Evolutionary conservation across 2,113 vertebrate genomes (phyloP), one percentile per base, ranked within the genome.

Genomic region (Ciconia maguari): DNA sequence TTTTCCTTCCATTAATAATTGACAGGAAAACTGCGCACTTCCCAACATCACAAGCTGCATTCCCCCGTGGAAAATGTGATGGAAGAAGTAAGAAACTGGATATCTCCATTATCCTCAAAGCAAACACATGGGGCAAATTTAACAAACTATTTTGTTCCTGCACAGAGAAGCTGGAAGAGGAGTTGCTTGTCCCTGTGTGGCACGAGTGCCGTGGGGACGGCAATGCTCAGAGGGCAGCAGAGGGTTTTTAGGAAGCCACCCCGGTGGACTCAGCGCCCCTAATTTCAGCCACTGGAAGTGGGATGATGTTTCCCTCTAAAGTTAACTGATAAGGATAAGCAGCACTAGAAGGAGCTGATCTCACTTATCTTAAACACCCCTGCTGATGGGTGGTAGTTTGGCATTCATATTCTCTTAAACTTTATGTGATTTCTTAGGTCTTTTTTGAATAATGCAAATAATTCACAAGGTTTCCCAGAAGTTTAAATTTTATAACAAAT

Each of bases 171-270:
- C 14, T 27, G 62, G 30, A 57, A n/a, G 42, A 76, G 52, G 25
- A 57, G 14, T 14, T 34, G 41, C 1, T 0, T 11, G 6, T 51
- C 5, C 9, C 52, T 51, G 7, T 41, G 61, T 0, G 0, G 4
- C 27, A 22, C 0, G 1, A 54, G 10, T 48, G 44, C 38, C 0
- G 0, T 17, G 61, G 52, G 19, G 7, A 27, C 10, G 41, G 49
- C 24, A 25, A 14, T 22, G 42, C 24, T 81, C 22, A 26, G n/a
- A 44, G 32, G 42, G 41, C 20, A 58, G 58, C n/a, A 49, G n/a
- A 61, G 11, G 18, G 15, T 32, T 89, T 89, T 85, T 65, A 32
- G 55, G 29, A 69, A 46, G 27, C 32, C 25, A 25, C 12, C 4
- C 19, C 2, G 2, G 26, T 65, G 24, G 75, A 34, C 29, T 70